Percentiles rank a stretch among this genome's conserved stretches.
Conservation (phyloP, 2,797 vertebrate genomes). For the Buphagus erythrorhynchus region DNA sequence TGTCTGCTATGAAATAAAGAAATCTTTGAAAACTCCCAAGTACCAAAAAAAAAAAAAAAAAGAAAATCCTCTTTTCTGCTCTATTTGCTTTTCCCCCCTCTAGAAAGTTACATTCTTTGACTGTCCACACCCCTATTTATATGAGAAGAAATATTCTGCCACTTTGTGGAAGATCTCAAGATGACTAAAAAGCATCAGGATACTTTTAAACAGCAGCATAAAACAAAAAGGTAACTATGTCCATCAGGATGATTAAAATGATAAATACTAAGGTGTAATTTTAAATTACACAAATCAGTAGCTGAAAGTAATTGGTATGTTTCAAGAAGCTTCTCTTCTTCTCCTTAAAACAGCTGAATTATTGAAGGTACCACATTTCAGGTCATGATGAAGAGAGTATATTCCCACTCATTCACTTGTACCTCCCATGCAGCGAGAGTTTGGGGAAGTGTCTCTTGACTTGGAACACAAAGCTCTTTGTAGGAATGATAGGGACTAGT, state of each 20-base stretch:
- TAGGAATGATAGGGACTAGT: background rate
- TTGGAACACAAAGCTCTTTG: background rate
- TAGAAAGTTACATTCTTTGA: slow-evolving; percentile 74
- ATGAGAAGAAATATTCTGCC: slow-evolving; percentile 65
- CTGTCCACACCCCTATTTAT: slow-evolving; percentile 68
- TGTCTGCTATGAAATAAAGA: slow-evolving; percentile 65
- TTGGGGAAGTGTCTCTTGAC: background rate
- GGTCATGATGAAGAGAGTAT: background rate
- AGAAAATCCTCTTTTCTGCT: slow-evolving; percentile 66
- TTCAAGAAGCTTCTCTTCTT: background rate
- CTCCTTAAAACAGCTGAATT: background rate
- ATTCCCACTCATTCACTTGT: background rate
- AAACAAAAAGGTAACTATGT: slow-evolving; percentile 66
- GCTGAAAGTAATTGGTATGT: background rate
- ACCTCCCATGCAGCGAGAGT: background rate
- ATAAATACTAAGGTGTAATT: background rate
- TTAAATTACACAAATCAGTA: background rate
- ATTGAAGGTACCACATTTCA: background rate
- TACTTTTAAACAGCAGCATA: slow-evolving; percentile 63
- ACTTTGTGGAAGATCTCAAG: slow-evolving; percentile 68
- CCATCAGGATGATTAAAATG: slow-evolving; percentile 20
- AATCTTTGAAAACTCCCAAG: slow-evolving; percentile 51
- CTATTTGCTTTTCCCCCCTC: slow-evolving; percentile 68
- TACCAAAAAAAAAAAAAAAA: background rate
- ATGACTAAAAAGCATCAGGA: slow-evolving; percentile 67